Evolutionary conservation across 2,797 vertebrate genomes (phyloP).

Genomic region (Australoheros facetus): DNA sequence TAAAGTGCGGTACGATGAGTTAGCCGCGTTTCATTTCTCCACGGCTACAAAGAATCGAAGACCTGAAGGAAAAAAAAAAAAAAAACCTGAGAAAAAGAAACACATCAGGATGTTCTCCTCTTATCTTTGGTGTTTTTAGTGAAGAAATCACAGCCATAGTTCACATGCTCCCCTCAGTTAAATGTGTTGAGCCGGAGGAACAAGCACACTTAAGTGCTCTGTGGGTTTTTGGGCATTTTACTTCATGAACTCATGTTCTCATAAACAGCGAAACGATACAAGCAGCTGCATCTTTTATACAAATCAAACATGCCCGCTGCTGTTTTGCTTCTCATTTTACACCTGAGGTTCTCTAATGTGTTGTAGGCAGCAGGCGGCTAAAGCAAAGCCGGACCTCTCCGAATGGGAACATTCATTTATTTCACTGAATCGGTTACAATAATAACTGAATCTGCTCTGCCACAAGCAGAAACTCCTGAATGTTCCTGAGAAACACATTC

Average conservation of each 20-base stretch:
- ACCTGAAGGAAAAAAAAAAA: too few relatives aligned
- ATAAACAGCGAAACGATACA: not conserved
- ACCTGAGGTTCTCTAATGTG: not conserved
- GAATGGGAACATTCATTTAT: not conserved
- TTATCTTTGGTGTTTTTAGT: too few relatives aligned
- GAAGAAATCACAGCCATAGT: too few relatives aligned
- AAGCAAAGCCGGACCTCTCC: not conserved
- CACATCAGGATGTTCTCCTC: too few relatives aligned
- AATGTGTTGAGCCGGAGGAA: accelerated
- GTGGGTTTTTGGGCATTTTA: not conserved
- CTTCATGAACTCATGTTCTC: not conserved
- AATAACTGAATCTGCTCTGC: too few relatives aligned
- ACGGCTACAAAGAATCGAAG: too few relatives aligned
- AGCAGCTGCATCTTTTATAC: constrained; percentile 2
- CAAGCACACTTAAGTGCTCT: accelerated
- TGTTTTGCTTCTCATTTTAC: not conserved
- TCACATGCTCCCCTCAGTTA: not conserved
- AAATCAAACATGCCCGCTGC: constrained; percentile 7
- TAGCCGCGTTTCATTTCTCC: too few relatives aligned
- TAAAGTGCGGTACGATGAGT: too few relatives aligned
- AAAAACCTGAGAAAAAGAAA: too few relatives aligned
- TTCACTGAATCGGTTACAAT: not conserved
- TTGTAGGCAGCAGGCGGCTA: not conserved
- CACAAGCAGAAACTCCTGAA: too few relatives aligned
- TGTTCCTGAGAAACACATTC: too few relatives aligned